A percentile compares a stretch with the other conserved stretches of the same genome.
Conservation (phyloP, 2,113 vertebrate species). For the Corydoras sp. region DNA sequence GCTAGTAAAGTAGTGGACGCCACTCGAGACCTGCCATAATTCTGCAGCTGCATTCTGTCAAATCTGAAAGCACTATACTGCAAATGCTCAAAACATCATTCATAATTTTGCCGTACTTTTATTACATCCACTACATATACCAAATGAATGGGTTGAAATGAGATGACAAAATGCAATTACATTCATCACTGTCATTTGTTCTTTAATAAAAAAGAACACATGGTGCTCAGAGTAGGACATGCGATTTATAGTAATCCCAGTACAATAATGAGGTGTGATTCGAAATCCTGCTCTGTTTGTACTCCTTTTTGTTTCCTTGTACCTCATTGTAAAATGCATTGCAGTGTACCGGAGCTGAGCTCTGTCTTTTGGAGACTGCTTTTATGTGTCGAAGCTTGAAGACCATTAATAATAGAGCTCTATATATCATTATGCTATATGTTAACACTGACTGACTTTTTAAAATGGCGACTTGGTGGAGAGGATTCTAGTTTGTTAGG, state of each 20-base stretch:
- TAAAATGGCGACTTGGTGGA: too few species aligned
- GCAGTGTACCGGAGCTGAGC: constrained; percentile 13
- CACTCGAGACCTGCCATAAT: constrained; percentile 11
- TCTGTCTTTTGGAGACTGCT: not conserved
- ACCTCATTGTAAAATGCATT: constrained; percentile 10
- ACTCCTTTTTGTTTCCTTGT: constrained; percentile 10
- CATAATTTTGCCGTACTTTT: constrained; percentile 19
- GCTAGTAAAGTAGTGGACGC: constrained; percentile 32
- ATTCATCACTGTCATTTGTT: constrained; percentile 6
- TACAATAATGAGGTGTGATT: constrained; percentile 12
- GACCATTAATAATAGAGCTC: too few species aligned
- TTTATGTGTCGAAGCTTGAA: too few species aligned
- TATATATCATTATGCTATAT: too few species aligned
- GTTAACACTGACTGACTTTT: too few species aligned
- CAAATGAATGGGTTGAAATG: not conserved
- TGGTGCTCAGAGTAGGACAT: not conserved
- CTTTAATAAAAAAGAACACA: not conserved
- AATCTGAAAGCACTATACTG: constrained; percentile 5
- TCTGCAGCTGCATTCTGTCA: constrained; percentile 28
- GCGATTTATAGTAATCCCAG: constrained; percentile 5
- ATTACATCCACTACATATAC: constrained; percentile 16
- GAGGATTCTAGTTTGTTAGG: too few species aligned
- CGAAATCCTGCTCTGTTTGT: not conserved
- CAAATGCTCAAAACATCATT: constrained; percentile 18
- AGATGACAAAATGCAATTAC: not conserved